Conservation (phyloP, 2,888 invertebrate species). For the Lasioglossum morio region DNA sequence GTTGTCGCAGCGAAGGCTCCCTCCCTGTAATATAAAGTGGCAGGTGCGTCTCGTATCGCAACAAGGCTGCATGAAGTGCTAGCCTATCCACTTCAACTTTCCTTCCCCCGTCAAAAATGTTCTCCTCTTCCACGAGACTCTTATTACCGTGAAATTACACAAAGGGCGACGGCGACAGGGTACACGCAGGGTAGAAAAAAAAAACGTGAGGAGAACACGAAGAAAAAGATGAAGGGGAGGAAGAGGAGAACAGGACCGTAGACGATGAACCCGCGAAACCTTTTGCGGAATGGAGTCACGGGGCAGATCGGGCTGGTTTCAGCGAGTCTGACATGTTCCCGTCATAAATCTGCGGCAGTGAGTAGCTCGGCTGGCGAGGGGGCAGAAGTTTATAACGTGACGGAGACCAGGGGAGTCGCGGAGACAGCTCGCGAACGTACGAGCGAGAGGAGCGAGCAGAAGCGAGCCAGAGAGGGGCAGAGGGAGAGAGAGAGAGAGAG, state of each 20-base stretch:
- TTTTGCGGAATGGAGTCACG: constrained; percentile 74
- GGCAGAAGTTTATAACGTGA: constrained; percentile 77
- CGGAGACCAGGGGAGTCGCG: constrained; percentile 59
- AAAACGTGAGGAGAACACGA: neutral
- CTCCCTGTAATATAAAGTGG: neutral
- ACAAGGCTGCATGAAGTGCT: neutral
- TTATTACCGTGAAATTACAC: neutral
- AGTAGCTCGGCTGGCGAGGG: constrained; percentile 58
- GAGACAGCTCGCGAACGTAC: constrained; percentile 22
- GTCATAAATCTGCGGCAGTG: constrained; percentile 80
- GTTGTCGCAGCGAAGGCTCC: neutral
- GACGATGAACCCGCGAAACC: constrained; percentile 45
- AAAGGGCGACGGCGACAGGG: neutral
- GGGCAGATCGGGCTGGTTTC: constrained; percentile 75
- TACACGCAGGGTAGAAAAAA: neutral
- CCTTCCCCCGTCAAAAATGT: neutral
- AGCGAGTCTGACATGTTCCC: constrained; percentile 75
- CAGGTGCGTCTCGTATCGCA: neutral
- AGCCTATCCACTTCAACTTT: neutral
- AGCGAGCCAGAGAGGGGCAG: constrained; percentile 37
- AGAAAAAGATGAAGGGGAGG: neutral
- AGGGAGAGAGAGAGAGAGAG: constrained; percentile 22
- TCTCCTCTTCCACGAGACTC: neutral
- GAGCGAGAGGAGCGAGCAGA: constrained; percentile 22
- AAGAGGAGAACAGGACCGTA: constrained; percentile 11